These are phyloP conservation scores for Acanthosepion esculentum DNA, from an alignment of 2,888 invertebrate genomes.

Conservation along the genomic window DNA sequence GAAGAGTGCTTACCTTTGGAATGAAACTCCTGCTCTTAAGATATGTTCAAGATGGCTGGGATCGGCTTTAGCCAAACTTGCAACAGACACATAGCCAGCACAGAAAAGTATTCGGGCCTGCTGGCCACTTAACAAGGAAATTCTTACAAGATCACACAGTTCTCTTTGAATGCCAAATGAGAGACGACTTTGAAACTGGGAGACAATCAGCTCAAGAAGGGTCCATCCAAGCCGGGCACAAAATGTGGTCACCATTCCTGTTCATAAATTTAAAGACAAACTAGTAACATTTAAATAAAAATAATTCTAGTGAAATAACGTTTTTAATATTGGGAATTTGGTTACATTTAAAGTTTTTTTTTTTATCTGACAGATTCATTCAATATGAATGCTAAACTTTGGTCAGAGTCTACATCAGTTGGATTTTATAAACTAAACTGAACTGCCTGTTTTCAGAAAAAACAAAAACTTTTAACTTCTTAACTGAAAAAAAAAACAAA, in stretches of 20 bases:
- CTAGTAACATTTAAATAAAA: no score
- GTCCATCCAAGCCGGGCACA: conserved; percentile 94
- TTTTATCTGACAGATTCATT: no score
- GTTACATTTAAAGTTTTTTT: no score
- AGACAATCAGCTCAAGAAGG: conserved; percentile 89
- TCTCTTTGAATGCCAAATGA: conserved; percentile 95
- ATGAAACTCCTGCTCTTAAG: conserved; percentile 86
- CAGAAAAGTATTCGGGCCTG: conserved; percentile 89
- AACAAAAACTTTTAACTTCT: no score
- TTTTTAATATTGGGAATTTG: no score
- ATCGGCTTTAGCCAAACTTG: conserved; percentile 86
- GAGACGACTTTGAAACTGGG: conserved; percentile 93
- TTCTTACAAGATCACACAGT: conserved; percentile 87
- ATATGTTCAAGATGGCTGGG: conserved; percentile 83
- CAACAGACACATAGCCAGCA: conserved; percentile 85
- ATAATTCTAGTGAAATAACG: no score
- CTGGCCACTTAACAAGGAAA: conserved; percentile 87
- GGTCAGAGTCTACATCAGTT: no score
- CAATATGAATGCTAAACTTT: no score
- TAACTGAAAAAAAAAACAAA: no score
- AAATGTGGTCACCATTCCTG: conserved; percentile 97
- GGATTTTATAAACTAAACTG: no score
- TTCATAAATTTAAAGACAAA: conserved; percentile 20
- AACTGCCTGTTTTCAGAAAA: no score
- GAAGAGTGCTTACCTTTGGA: conserved; percentile 80